Conservation (phyloP, 2,888 invertebrate genomes). For the Neoaliturus tenellus region DNA sequence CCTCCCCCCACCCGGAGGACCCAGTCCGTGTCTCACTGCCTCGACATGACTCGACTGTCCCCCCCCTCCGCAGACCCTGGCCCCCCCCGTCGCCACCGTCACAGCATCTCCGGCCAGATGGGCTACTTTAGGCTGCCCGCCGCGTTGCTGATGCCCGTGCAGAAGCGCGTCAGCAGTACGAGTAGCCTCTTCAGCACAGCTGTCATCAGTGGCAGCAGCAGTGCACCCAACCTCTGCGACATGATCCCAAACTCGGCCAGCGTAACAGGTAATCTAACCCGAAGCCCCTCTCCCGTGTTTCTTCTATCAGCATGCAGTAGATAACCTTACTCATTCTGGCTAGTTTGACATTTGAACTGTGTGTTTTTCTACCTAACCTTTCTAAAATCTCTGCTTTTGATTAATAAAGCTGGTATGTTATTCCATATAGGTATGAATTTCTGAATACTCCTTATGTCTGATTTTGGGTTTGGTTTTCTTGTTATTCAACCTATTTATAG, state of each 20-base stretch:
- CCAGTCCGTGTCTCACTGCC: constrained; percentile 57
- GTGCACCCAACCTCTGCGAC: constrained; percentile 92
- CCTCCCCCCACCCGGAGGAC: constrained; percentile 41
- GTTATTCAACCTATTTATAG: too few relatives aligned
- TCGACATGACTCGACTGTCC: constrained; percentile 58
- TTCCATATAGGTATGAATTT: too few relatives aligned
- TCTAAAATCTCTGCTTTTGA: too few relatives aligned
- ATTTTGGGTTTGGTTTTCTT: too few relatives aligned
- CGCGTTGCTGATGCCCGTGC: constrained; percentile 75
- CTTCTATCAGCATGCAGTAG: neutral
- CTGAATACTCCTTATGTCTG: too few relatives aligned
- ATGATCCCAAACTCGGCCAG: constrained; percentile 88
- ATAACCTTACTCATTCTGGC: neutral
- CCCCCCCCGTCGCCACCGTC: constrained; percentile 88
- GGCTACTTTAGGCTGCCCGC: constrained; percentile 90
- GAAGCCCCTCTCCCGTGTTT: neutral
- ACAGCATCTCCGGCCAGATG: constrained; percentile 97
- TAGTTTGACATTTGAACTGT: too few relatives aligned
- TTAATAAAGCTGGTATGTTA: too few relatives aligned
- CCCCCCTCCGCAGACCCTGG: constrained; percentile 63
- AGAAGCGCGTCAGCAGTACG: constrained; percentile 81
- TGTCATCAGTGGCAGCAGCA: constrained; percentile 96
- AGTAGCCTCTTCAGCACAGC: constrained; percentile 97
- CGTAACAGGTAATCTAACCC: constrained; percentile 77
- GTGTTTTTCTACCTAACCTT: too few relatives aligned